These are phyloP conservation scores for Furnarius figulus DNA, from an alignment of 2,113 vertebrate species.

Conservation along the genomic window DNA sequence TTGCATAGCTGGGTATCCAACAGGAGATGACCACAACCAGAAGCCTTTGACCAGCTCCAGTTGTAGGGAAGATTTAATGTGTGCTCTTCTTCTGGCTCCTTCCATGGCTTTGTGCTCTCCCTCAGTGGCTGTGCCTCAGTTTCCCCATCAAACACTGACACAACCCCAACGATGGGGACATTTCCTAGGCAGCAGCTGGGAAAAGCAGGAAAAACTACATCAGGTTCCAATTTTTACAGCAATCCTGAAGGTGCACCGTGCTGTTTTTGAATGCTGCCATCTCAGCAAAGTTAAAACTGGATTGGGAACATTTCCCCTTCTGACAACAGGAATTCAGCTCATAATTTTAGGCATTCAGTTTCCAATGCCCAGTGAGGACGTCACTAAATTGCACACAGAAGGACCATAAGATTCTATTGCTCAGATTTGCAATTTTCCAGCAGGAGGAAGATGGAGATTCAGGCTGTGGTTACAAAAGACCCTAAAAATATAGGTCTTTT, in stretches of 20 bases:
- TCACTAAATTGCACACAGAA: neutral
- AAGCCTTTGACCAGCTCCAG: neutral
- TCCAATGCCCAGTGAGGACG: neutral
- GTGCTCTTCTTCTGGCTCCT: neutral
- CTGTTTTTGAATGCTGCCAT: slow-evolving; percentile 1
- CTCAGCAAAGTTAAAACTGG: slow-evolving; percentile 17
- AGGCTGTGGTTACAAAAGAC: neutral
- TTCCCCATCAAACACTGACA: neutral
- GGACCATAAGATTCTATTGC: neutral
- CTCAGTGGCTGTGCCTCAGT: neutral
- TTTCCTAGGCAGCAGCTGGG: neutral
- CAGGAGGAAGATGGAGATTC: neutral
- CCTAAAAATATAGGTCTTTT: neutral
- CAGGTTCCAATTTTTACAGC: neutral
- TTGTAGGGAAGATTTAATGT: accelerated
- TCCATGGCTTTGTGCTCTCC: neutral
- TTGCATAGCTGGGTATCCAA: neutral
- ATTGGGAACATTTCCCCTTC: slow-evolving; percentile 13
- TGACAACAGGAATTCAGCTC: slow-evolving; percentile 13
- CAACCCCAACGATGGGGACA: neutral
- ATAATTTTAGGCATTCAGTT: slow-evolving; percentile 8
- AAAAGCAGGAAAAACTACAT: neutral
- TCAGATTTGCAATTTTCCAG: neutral
- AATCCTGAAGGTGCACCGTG: neutral
- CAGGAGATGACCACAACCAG: neutral